Evolutionary conservation across 2,888 invertebrate genomes (phyloP), one percentile per base, ranked within the genome.

Genomic region (Eucriotettix oculatus): DNA sequence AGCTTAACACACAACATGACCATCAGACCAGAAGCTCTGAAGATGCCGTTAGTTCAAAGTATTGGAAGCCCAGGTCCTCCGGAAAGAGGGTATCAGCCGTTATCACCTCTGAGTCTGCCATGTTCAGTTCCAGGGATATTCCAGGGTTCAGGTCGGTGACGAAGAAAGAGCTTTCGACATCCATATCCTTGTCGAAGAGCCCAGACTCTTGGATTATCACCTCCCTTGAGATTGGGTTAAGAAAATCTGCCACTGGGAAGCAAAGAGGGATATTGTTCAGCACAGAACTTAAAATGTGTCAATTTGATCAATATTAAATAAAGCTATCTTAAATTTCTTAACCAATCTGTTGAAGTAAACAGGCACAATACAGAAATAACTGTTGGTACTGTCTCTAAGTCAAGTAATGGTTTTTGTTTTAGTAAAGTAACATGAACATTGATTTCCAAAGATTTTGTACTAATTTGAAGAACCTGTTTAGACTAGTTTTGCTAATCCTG

Each of bases 161-260:
- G 42, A 79, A 70, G 66, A 56, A 62, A 10, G 77, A 79, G 60
- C 78, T 76, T 58, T 73, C 74, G n/a, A 64, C 58, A 41, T 62
- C 62, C 57, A 60, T 74, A 42, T 57, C 56, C 11, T 54, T 48
- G 57, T 62, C 76, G n/a, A 80, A 75, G 29, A 90, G 77, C 0
- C 88, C 88, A 66, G 87, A 87, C 70, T 89, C 90, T 64, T 84
- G 79, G 10, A 86, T 86, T 9, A 87, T 83, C 66, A 87, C 84
- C 69, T 89, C 87, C 68, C 87, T 85, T 44, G 88, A 85, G 57
- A 89, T 85, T 54, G 79, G 79, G 66, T 79, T 77, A 62, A 80
- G 70, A 66, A 80, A 80, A 70, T 79, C 80, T 79, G 70, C 48
- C 71, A 70, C 29, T 29, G 29, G 29, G 7, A 29, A 2, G 29